Evolutionary conservation across 2,797 vertebrate species (phyloP).

Genomic region (Cacajao melanocephalus): DNA sequence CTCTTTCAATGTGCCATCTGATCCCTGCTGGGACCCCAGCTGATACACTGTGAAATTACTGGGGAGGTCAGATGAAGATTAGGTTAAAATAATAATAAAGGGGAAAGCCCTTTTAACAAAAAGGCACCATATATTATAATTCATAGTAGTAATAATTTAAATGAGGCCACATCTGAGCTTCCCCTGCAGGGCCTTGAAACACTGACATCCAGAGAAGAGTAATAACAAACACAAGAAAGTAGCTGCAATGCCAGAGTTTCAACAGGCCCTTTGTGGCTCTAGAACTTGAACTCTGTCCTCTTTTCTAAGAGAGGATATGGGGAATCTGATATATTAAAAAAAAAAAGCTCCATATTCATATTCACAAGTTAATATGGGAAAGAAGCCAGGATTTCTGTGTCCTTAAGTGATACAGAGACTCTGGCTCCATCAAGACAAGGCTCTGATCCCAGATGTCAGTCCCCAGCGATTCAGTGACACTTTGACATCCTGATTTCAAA

Average conservation of each 20-base stretch:
- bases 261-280: not conserved
- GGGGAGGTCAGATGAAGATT: not conserved
- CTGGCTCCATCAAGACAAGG: not conserved
- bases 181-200: not conserved
- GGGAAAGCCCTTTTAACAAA: not conserved
- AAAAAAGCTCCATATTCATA: slow-evolving; percentile 20
- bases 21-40: not conserved
- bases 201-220: not conserved
- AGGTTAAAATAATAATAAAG: not conserved
- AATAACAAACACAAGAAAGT: not conserved
- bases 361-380: slow-evolving; percentile 2
- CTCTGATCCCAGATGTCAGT: not conserved
- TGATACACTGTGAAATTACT: not conserved
- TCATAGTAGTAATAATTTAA: not conserved
- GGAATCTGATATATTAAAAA: not conserved
- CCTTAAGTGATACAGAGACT: slow-evolving; percentile 49
- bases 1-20: not conserved
- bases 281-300: not conserved
- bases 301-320: slow-evolving; percentile 26
- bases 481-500: slow-evolving; percentile 42
- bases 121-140: not conserved
- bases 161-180: not conserved
- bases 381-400: slow-evolving; percentile 50
- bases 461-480: not conserved
- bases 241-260: not conserved